phyloP scores from a whole-genome alignment of 2,888 invertebrate genomes.

The Cephalotes varians region DNA sequence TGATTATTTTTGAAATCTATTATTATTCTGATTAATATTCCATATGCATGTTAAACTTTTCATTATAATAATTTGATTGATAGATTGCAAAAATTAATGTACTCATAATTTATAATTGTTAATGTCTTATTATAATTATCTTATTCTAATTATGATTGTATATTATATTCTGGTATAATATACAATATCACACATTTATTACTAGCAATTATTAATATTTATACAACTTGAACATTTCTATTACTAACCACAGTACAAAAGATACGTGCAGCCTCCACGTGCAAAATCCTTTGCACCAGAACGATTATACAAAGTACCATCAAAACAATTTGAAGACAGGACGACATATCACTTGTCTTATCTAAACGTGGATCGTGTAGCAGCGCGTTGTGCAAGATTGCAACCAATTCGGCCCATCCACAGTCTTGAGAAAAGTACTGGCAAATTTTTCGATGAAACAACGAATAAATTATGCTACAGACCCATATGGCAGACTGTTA shows the following conservation, averaged over 20 bases:
- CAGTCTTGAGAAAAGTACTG: constrained; percentile 70
- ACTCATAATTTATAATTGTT: constrained; percentile 19
- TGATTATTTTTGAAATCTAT: background rate
- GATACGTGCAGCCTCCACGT: constrained; percentile 82
- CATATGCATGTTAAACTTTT: background rate
- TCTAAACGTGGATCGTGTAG: constrained; percentile 67
- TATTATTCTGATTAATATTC: background rate
- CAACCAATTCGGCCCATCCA: constrained; percentile 76
- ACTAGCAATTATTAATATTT: constrained; percentile 11
- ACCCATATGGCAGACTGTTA: constrained; percentile 76
- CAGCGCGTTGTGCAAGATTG: constrained; percentile 59
- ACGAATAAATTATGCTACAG: constrained; percentile 80
- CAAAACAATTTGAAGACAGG: constrained; percentile 75
- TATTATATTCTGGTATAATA: constrained; percentile 16
- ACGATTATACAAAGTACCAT: constrained; percentile 76
- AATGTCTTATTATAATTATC: background rate
- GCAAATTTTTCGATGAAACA: constrained; percentile 79
- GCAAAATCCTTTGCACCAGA: constrained; percentile 79
- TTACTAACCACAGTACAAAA: constrained; percentile 71
- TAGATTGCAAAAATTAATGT: constrained; percentile 16
- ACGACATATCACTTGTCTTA: constrained; percentile 82
- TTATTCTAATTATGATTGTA: constrained; percentile 14
- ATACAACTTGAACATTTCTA: background rate
- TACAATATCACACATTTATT: constrained; percentile 3
- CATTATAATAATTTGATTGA: background rate